Percentiles rank a stretch among this genome's conserved stretches.
Conservation (phyloP, 2,797 vertebrate genomes). For the Vireo griseus region DNA sequence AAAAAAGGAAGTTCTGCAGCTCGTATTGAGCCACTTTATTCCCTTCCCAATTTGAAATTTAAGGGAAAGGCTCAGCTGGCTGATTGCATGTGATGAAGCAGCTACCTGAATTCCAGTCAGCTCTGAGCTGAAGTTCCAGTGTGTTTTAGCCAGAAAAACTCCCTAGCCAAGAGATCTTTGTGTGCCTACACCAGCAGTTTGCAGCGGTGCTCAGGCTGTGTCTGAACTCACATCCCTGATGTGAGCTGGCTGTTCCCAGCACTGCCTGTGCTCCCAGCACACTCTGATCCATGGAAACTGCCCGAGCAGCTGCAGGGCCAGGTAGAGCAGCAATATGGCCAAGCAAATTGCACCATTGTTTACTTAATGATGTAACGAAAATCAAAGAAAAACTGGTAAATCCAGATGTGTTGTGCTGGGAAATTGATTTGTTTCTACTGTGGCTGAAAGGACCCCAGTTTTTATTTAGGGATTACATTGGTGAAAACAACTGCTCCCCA, state of each 20-base stretch:
- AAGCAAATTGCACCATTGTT: neutral
- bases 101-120: neutral
- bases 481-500: neutral
- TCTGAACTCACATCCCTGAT: accelerated
- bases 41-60: neutral
- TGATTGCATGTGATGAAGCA: neutral
- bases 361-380: neutral
- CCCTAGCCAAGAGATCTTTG: neutral
- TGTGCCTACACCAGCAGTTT: neutral
- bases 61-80: neutral
- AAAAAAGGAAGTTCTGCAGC: neutral
- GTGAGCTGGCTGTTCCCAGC: neutral
- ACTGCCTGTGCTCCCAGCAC: neutral
- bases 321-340: neutral
- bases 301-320: neutral
- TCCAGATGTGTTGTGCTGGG: neutral
- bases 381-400: neutral
- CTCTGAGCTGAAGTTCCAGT: neutral
- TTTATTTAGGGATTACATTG: neutral
- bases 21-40: neutral
- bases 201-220: neutral
- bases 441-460: neutral
- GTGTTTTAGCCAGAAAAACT: neutral
- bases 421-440: neutral
- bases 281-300: accelerated